Percentiles rank a stretch among this genome's conserved stretches.
These are phyloP conservation scores for Cylloceria caligata DNA, from an alignment of 2,888 invertebrate species.

Conservation along the genomic window DNA sequence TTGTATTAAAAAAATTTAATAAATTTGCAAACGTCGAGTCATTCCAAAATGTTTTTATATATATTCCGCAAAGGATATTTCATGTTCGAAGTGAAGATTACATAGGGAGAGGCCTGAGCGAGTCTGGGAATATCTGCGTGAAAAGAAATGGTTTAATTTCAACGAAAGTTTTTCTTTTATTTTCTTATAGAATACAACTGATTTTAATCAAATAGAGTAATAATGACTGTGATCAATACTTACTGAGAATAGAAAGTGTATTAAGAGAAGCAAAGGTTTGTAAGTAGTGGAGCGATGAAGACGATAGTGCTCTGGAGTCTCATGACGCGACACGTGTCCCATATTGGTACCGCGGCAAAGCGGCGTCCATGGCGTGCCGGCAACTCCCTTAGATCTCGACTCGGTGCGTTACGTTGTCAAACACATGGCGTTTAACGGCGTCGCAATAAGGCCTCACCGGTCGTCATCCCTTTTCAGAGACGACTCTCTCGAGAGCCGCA, in stretches of 20 bases:
- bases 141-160: too few species aligned
- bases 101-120: too few species aligned
- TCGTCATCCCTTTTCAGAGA: constrained; percentile 70
- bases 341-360: constrained; percentile 73
- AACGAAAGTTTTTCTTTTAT: too few species aligned
- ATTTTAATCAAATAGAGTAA: neutral
- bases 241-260: neutral
- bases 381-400: constrained; percentile 78
- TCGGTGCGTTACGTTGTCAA: constrained; percentile 82
- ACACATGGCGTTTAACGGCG: constrained; percentile 82
- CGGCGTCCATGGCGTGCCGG: constrained; percentile 61
- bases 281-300: constrained; percentile 56
- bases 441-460: constrained; percentile 77
- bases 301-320: constrained; percentile 65
- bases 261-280: neutral
- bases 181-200: neutral
- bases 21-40: too few species aligned
- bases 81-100: too few species aligned
- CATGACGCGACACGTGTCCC: constrained; percentile 80
- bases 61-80: too few species aligned
- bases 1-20: too few species aligned
- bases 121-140: too few species aligned
- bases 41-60: too few species aligned
- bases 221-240: neutral
- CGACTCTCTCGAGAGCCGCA: constrained; percentile 45